phyloP scores from a whole-genome alignment of 2,797 vertebrate species.

The Sebastes itinus region DNA sequence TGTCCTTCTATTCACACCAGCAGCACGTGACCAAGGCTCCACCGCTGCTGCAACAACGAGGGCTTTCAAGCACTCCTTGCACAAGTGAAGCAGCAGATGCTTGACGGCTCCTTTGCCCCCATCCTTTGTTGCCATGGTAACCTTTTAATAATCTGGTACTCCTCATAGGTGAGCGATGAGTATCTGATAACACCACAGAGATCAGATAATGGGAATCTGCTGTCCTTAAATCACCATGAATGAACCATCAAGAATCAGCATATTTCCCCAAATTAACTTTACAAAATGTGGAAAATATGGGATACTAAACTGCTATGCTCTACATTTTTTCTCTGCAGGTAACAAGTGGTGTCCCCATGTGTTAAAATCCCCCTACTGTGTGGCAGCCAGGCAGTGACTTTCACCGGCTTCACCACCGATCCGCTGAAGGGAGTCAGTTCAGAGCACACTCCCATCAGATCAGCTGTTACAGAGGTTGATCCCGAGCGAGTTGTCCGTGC shows the following conservation, averaged over 20 bases:
- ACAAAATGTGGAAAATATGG: background rate
- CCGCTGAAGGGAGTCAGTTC: background rate
- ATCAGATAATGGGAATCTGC: background rate
- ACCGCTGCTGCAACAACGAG: background rate
- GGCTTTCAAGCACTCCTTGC: conserved; percentile 12
- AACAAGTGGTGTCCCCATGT: background rate
- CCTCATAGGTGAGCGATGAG: background rate
- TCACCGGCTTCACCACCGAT: background rate
- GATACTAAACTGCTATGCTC: background rate
- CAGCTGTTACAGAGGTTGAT: conserved; percentile 34
- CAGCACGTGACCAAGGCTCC: background rate
- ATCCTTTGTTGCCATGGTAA: conserved; percentile 40
- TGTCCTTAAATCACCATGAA: background rate
- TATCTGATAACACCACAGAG: background rate
- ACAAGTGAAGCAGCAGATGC: background rate
- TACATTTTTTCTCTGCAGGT: background rate
- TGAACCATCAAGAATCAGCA: background rate
- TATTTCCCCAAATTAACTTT: too few species aligned
- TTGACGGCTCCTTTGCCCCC: background rate
- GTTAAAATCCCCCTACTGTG: background rate
- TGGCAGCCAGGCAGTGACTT: background rate
- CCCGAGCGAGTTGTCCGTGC: conserved; percentile 12
- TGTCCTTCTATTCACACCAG: background rate
- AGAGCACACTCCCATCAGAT: background rate
- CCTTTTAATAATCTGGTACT: background rate